Evolutionary conservation across 1,140 invertebrate species (phyloP).

Genomic region (Leptopilina boulardi): DNA sequence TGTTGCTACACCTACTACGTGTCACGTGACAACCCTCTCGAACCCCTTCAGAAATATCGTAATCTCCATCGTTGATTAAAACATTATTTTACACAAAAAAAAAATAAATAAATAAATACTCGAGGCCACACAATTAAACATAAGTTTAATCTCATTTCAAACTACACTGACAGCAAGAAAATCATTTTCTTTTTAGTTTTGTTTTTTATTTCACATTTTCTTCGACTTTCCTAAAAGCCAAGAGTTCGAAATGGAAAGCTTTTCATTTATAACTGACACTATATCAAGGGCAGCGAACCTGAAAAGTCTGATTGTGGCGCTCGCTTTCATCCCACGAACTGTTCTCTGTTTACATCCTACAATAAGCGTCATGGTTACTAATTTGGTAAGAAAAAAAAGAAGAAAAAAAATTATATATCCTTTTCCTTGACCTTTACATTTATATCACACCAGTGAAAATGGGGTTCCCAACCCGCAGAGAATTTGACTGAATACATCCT

Average conservation of each 20-base stretch:
- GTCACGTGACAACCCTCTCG: background rate
- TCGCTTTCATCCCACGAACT: background rate
- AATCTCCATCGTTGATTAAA: background rate
- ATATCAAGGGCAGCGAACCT: background rate
- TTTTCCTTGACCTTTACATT: background rate
- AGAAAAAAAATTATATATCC: background rate
- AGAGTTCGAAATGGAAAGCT: no score
- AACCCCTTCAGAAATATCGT: background rate
- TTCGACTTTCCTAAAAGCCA: background rate
- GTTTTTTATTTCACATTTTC: background rate
- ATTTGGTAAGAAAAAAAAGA: background rate
- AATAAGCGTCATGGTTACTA: background rate
- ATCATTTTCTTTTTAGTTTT: background rate
- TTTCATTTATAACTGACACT: no score
- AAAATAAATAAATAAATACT: background rate
- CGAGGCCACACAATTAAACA: no score
- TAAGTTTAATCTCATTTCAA: background rate
- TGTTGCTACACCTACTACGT: constrained; percentile 15
- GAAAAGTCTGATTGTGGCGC: background rate
- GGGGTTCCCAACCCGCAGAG: background rate
- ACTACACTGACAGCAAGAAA: background rate
- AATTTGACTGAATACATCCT: background rate
- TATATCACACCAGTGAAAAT: background rate
- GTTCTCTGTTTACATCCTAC: constrained; percentile 21
- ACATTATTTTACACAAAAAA: background rate